Evolutionary conservation across 2,113 vertebrate species (phyloP).

Genomic region (Saimiri boliviensis): DNA sequence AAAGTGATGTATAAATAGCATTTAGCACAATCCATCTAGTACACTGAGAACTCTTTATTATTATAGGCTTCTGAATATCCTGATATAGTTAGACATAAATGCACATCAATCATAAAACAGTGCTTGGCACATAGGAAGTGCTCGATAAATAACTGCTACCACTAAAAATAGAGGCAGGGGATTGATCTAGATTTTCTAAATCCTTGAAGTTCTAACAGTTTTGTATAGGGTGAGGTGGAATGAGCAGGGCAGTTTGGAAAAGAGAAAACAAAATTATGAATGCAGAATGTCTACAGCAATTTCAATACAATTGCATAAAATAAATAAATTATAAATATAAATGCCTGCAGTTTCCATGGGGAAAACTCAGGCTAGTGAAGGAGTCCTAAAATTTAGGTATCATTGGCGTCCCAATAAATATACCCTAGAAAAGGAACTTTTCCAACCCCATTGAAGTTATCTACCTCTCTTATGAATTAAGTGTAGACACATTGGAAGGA

Average conservation of each 20-base stretch:
- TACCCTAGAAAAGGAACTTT: not conserved
- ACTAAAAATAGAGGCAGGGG: not conserved
- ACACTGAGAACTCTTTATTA: not conserved
- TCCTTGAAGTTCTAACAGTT: not conserved
- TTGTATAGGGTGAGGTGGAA: not conserved
- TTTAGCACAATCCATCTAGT: not conserved
- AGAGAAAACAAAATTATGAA: slow-evolving; percentile 30
- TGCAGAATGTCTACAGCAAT: not conserved
- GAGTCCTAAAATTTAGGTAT: not conserved
- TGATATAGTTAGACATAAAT: slow-evolving; percentile 6
- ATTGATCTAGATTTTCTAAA: slow-evolving; percentile 19
- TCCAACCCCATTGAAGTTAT: not conserved
- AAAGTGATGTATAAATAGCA: not conserved
- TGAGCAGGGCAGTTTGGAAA: not conserved
- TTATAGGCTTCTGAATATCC: not conserved
- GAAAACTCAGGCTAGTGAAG: not conserved
- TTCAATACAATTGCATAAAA: not conserved
- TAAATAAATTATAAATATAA: slow-evolving; percentile 28
- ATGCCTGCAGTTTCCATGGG: not conserved
- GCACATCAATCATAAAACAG: not conserved
- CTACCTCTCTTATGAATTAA: not conserved
- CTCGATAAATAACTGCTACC: not conserved
- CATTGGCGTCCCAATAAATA: not conserved
- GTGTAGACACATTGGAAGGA: not conserved
- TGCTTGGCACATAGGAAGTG: not conserved